Base-by-base conservation (phyloP, 2,113 vertebrate species). In the Burhinus oedicnemus region DNA sequence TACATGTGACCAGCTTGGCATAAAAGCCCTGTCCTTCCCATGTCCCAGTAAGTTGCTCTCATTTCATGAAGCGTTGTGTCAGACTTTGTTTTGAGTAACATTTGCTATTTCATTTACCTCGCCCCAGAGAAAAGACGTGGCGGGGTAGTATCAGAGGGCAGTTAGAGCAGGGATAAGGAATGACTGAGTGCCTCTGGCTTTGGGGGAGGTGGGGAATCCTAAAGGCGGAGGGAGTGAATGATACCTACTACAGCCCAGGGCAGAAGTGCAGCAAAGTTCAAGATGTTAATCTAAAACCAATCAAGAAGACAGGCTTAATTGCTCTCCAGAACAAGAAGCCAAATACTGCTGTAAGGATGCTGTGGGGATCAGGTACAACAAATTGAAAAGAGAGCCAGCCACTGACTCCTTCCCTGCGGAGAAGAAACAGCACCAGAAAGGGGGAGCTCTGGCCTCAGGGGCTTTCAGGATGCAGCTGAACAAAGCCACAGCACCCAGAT, bases 1-100 rank as follows among this genome's bases (percentile, higher is more conserved):
- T 3, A 25, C 12, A 18, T 3, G 20, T 15, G 19, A 71, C 13
- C 30, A 58, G 12, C 15, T 44, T 15, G 0, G 49, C 12, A 0
- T 2, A 20, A 60, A 42, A 58, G 7, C 34, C 68, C 62, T 10
- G 20, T 26, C 32, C 54, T 32, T 65, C 65, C 60, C 34, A 9
- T 8, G 20, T 58, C 30, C 44, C 76, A 25, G 2, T 8, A 32
- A 44, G 17, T 0, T 30, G 22, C 19, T 22, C 26, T 44, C 30
- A n/a, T 38, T 49, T 54, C 36, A 42, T 3, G 19, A 12, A 27
- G 70, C 0, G 0, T 38, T 79, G 40, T 57, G 42, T 62, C 62
- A 76, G 52, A 71, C 14, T 11, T 29, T 40, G 45, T 5, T 65
- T 25, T 60, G 69, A 91, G n/a, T 20, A 74, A 60, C 25, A 25